Evolutionary conservation across 2,888 invertebrate species (phyloP).

Genomic region (Dolichomitus sp.): DNA sequence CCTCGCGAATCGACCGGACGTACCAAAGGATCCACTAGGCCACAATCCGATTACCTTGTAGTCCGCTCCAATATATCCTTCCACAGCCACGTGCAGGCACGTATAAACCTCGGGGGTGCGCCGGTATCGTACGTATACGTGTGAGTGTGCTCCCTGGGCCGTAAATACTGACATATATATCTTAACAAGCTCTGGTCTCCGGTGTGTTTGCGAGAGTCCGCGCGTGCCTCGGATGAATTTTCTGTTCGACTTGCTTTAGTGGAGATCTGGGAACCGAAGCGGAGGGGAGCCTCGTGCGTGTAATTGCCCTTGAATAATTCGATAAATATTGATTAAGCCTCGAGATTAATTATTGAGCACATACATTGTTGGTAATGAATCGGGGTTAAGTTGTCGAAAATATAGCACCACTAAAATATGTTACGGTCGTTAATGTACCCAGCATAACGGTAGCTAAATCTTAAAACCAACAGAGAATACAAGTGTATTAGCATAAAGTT

Average conservation of each 20-base stretch:
- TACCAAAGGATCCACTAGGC: constrained; percentile 54
- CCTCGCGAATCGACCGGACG: constrained; percentile 60
- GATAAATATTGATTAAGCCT: constrained; percentile 1
- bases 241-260: not conserved
- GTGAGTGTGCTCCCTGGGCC: not conserved
- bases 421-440: not conserved
- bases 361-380: not conserved
- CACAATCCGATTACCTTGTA: constrained; percentile 68
- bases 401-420: not conserved
- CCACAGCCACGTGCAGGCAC: constrained; percentile 49
- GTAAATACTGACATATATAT: constrained; percentile 32
- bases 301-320: not conserved
- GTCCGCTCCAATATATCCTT: constrained; percentile 51
- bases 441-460: not conserved
- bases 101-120: constrained; percentile 29
- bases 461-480: not conserved
- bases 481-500: not conserved
- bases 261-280: not conserved
- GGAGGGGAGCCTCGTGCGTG: not conserved
- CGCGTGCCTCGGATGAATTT: constrained; percentile 1
- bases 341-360: not conserved
- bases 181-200: constrained; percentile 18
- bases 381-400: not conserved
- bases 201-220: not conserved
- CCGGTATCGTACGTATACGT: not conserved